phyloP scores from a whole-genome alignment of 2,888 invertebrate genomes.

The Tromatobia lineatoria region DNA sequence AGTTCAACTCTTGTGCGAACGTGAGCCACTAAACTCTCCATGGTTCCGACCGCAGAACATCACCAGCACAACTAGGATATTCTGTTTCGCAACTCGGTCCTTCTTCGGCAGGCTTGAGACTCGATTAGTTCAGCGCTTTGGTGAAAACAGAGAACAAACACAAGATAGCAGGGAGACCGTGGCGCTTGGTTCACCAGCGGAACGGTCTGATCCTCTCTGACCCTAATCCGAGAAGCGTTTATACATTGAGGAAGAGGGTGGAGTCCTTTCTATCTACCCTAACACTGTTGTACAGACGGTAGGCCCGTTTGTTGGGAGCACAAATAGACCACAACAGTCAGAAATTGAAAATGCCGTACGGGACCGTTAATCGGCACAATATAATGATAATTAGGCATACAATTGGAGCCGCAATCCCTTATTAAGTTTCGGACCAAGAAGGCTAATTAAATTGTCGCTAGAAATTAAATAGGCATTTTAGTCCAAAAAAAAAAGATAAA shows the following conservation, averaged over 20 bases:
- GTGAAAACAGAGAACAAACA: slow-evolving; percentile 48
- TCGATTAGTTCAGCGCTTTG: slow-evolving; percentile 34
- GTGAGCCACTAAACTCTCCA: slow-evolving; percentile 2
- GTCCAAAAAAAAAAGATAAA: background rate
- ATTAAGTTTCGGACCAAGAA: background rate
- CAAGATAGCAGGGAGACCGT: slow-evolving; percentile 36
- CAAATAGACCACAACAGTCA: background rate
- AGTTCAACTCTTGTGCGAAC: slow-evolving; percentile 5
- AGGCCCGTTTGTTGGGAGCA: background rate
- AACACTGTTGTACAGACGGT: background rate
- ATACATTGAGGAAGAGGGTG: background rate
- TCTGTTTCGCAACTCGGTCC: slow-evolving; percentile 40
- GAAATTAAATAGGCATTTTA: background rate
- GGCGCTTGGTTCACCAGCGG: slow-evolving; percentile 22
- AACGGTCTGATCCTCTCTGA: slow-evolving; percentile 23
- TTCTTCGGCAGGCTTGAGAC: slow-evolving; percentile 26
- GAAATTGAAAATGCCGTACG: background rate
- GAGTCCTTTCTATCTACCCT: background rate
- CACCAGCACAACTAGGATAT: slow-evolving; percentile 38
- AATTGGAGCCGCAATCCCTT: background rate
- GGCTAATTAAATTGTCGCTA: background rate
- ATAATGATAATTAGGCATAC: background rate
- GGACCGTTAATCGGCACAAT: background rate
- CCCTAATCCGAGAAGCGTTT: slow-evolving; percentile 9
- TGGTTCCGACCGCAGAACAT: slow-evolving; percentile 21